Evolutionary conservation across 1,140 invertebrate species (phyloP).

Genomic region (Bombus cullumanus): DNA sequence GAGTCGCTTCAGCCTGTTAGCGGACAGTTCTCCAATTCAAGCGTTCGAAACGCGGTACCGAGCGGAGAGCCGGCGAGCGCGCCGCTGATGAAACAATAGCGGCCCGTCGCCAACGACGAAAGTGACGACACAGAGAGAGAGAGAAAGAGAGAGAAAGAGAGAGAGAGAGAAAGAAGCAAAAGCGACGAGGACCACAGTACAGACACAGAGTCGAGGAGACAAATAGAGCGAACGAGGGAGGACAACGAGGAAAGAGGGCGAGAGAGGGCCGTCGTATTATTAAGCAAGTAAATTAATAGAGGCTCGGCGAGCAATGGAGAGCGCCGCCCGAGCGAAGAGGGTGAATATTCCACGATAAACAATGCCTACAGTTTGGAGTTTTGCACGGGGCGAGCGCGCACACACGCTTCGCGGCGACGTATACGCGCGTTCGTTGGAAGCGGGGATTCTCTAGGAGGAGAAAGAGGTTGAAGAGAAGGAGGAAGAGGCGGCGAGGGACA

Average conservation of each 20-base stretch:
- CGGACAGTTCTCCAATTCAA: conserved; percentile 9
- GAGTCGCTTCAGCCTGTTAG: conserved; percentile 42
- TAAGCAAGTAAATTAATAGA: conserved; percentile 82
- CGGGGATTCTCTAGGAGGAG: not conserved
- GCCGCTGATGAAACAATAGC: conserved; percentile 52
- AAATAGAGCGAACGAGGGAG: conserved; percentile 34
- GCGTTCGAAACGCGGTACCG: not conserved
- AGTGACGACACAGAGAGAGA: conserved; percentile 45
- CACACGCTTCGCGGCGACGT: conserved; percentile 11
- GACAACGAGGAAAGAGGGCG: conserved; percentile 33
- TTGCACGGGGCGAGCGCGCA: conserved; percentile 25
- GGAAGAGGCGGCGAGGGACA: not conserved
- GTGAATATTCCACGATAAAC: conserved; percentile 77
- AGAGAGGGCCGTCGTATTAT: conserved; percentile 75
- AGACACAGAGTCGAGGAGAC: conserved; percentile 11
- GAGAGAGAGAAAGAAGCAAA: not conserved
- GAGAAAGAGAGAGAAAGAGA: conserved; percentile 8
- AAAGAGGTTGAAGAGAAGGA: not conserved
- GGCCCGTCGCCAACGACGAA: conserved; percentile 46
- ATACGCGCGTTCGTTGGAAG: conserved; percentile 1
- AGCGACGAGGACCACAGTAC: not conserved
- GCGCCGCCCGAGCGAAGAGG: conserved; percentile 48
- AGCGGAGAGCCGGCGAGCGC: not conserved
- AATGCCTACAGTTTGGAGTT: conserved; percentile 67
- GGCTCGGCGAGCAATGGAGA: conserved; percentile 64